Evolutionary conservation across 2,113 vertebrate species (phyloP), one percentile per base, ranked within the genome.

Genomic region (Hippocampus zosterae): DNA sequence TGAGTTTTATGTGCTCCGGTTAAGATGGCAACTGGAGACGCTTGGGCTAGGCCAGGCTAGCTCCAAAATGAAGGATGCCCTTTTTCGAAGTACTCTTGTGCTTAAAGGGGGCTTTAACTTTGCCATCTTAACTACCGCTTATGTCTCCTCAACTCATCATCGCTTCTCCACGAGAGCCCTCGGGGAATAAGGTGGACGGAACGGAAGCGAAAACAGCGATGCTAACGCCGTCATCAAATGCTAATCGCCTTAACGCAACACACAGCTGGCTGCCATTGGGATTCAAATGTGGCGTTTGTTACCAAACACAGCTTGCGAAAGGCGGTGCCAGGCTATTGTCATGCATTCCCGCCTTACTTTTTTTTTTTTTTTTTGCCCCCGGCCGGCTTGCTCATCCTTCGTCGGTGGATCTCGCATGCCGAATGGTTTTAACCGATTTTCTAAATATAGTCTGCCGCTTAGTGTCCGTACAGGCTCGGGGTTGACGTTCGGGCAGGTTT

Each of bases 231-330:
- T 82, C 81, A 81, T 88, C 74, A 74, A 37, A 88, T 85, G 79
- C 73, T 81, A 81, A 87, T 88, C 82, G 72, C 73, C 70, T 73
- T 78, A 79, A 70, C 8, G 72, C 72, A 90, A 75, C 80, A 83
- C 69, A 72, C 81, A 68, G 67, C 80, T 68, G 78, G 75, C 66
- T 64, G 76, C 87, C 63, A 88, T 91, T 86, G 79, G 70, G 82
- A 91, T 91, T 85, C 78, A 89, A 89, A 91, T 82, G 77, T 64
- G 21, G 72, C 60, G 78, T 87, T 89, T 90, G 84, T 90, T 82
- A 76, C 68, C 77, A 87, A 87, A 84, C 86, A 83, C 66, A 53
- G 71, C 69, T 78, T 60, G 81, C 77, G 79, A 82, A 85, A 88
- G 86, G 84, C 63, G 68, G 81, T 73, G 80, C 83, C 81, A 74